Evolutionary conservation across 2,797 vertebrate genomes (phyloP), one percentile per base, ranked within the genome.

Genomic region (Hemitrygon akajei): DNA sequence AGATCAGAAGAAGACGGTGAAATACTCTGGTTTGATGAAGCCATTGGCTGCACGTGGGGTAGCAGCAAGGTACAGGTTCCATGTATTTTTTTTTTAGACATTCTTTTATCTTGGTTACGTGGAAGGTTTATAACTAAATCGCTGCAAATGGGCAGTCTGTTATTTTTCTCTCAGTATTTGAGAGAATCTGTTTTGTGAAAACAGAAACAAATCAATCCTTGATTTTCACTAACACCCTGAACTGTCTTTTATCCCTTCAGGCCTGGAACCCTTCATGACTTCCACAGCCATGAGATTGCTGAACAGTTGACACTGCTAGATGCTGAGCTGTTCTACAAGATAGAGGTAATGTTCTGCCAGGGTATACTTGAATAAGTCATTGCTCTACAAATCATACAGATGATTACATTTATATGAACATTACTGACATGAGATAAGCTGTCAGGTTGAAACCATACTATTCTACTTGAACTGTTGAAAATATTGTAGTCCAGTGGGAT

Each of bases 221-320:
- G 82, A 71, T 27, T 30, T 0, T 2, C 22, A 77, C 10, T 1
- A 0, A 81, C 63, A 25, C 1, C 1, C 94, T 93, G 37, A 18
- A 9, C 34, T 89, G 82, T 27, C 56, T 73, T 63, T 76, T 27
- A 22, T 11, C 94, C 94, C 92, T 77, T 7, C 96, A 99, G 99
- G 96, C 99, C 99, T 0, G 99, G 99, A 60, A 99, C 99, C 0
- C 97, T 99, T 81, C 99, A 99, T 0, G 99, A 99, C 95, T 99
- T 99, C 95, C 99, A 99, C 95, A 99, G 99, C 95, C 99, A 99
- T 5, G 99, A 99, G 95, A 97, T 99, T 12, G 99, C 99, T 0
- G 99, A 99, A 95, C 99, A 99, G 97, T 97, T 99, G 95, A 99
- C 99, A 0, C 97, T 99, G 79, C 97, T 99, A 0, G 99, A 99